A percentile compares a stretch with the other conserved stretches of the same genome.
phyloP scores from a whole-genome alignment of 2,113 vertebrate species.

The Strigops habroptila region DNA sequence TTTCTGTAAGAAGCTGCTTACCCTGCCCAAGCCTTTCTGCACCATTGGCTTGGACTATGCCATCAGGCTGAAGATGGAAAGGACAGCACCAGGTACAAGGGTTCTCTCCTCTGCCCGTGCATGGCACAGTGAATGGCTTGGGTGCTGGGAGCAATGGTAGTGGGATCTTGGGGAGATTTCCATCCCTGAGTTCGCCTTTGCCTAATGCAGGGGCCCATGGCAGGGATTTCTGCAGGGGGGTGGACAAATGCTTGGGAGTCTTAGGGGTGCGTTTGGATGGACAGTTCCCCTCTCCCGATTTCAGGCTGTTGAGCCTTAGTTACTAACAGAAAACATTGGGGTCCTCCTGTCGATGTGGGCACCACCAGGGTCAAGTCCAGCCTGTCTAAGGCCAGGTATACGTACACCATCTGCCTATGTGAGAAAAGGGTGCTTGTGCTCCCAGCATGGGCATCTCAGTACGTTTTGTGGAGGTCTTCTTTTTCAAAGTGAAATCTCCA shows the following conservation, averaged over 20 bases:
- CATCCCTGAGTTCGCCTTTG: background rate
- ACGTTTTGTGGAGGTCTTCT: background rate
- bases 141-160: accelerated
- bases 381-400: background rate
- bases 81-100: slow-evolving; percentile 75
- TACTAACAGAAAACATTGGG: background rate
- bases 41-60: slow-evolving; percentile 85
- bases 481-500: background rate
- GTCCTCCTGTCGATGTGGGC: background rate
- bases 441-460: background rate
- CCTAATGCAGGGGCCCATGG: background rate
- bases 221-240: background rate
- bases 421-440: background rate
- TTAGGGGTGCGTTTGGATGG: background rate
- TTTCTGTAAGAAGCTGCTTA: slow-evolving; percentile 86
- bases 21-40: slow-evolving; percentile 88
- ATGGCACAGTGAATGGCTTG: too few species aligned
- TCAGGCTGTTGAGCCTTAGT: background rate
- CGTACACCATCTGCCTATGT: background rate
- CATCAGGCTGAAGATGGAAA: slow-evolving; percentile 80
- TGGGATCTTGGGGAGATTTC: background rate
- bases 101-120: background rate
- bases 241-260: background rate
- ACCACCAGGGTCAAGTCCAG: background rate
- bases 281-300: background rate